Evolutionary conservation across 2,888 invertebrate species (phyloP).

Genomic region (Crioceris asparagi): DNA sequence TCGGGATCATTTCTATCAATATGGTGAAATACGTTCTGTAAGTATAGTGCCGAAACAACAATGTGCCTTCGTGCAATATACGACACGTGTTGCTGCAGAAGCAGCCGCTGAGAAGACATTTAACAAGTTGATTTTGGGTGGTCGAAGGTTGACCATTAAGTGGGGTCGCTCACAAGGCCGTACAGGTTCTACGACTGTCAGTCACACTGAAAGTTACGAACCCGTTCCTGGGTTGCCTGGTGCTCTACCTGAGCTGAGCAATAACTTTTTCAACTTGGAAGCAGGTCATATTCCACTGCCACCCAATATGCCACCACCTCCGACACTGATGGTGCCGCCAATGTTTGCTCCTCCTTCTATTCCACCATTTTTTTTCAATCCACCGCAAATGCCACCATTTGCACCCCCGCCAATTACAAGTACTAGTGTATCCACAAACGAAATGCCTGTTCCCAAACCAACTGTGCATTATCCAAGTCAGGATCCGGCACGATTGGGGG

Average conservation of each 20-base stretch:
- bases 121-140: slow-evolving; percentile 76
- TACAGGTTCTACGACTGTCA: slow-evolving; percentile 33
- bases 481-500: slow-evolving; percentile 87
- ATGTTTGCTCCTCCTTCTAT: slow-evolving; percentile 50
- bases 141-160: slow-evolving; percentile 87
- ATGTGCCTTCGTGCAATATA: slow-evolving; percentile 96
- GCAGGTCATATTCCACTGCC: slow-evolving; percentile 32
- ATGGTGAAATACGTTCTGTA: slow-evolving; percentile 91
- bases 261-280: slow-evolving; percentile 59
- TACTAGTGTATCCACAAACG: too few species aligned
- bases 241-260: slow-evolving; percentile 52
- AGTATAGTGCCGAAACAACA: slow-evolving; percentile 87
- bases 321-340: slow-evolving; percentile 44
- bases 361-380: slow-evolving; percentile 43
- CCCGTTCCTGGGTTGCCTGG: slow-evolving; percentile 72
- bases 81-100: slow-evolving; percentile 81
- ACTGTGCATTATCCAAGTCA: slow-evolving; percentile 87
- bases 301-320: slow-evolving; percentile 38
- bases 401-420: slow-evolving; percentile 40
- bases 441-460: slow-evolving; percentile 1
- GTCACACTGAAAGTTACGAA: slow-evolving; percentile 48
- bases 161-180: slow-evolving; percentile 93
- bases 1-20: slow-evolving; percentile 96
- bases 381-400: slow-evolving; percentile 30
- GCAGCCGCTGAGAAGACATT: slow-evolving; percentile 92